phyloP scores from a whole-genome alignment of 2,888 invertebrate genomes.

The Athalia cordata region DNA sequence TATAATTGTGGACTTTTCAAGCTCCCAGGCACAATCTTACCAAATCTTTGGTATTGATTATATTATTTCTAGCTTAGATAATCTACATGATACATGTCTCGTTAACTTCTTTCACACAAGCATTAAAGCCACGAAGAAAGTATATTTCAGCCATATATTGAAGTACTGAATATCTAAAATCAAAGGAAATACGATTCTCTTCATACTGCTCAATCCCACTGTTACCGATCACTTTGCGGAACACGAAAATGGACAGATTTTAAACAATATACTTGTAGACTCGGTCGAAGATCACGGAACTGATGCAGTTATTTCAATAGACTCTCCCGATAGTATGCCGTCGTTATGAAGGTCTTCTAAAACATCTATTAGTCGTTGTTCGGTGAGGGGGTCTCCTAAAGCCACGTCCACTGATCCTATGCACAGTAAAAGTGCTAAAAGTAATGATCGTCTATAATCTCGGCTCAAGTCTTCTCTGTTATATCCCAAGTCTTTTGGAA shows the following conservation, averaged over 20 bases:
- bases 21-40: slow-evolving; percentile 35
- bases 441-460: slow-evolving; percentile 80
- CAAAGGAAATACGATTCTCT: background rate
- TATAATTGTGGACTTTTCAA: slow-evolving; percentile 39
- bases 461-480: slow-evolving; percentile 75
- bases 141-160: slow-evolving; percentile 12
- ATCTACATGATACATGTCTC: slow-evolving; percentile 27
- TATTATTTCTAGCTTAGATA: slow-evolving; percentile 36
- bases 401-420: slow-evolving; percentile 90
- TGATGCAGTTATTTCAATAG: slow-evolving; percentile 48
- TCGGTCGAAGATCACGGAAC: slow-evolving; percentile 37
- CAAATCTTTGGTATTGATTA: slow-evolving; percentile 31
- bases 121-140: slow-evolving; percentile 21
- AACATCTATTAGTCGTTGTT: slow-evolving; percentile 84
- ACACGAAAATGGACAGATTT: slow-evolving; percentile 44
- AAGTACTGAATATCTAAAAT: slow-evolving; percentile 11
- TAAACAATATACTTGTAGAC: slow-evolving; percentile 1
- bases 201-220: slow-evolving; percentile 17
- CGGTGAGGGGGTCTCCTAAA: slow-evolving; percentile 84
- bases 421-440: slow-evolving; percentile 85
- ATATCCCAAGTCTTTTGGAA: slow-evolving; percentile 75
- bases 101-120: slow-evolving; percentile 2
- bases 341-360: slow-evolving; percentile 84
- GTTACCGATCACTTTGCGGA: slow-evolving; percentile 30
- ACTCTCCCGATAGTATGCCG: slow-evolving; percentile 78